Evolutionary conservation across 2,113 vertebrate genomes (phyloP).

Genomic region (Scophthalmus maximus): DNA sequence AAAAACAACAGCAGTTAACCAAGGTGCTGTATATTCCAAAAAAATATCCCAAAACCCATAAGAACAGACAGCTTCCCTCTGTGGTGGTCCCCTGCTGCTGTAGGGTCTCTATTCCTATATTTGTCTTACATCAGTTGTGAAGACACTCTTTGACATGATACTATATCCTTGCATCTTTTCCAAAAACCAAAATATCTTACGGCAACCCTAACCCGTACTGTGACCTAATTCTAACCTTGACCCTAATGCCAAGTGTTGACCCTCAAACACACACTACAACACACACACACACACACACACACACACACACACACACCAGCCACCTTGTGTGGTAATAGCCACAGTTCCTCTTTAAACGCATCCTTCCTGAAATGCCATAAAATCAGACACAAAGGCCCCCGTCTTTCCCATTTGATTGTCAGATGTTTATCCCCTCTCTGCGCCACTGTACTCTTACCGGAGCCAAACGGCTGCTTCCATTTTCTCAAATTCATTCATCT

Average conservation of each 20-base stretch:
- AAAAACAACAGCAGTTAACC: no score
- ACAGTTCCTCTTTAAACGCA: conserved; percentile 58
- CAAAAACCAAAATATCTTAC: not conserved
- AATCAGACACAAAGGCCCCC: conserved; percentile 56
- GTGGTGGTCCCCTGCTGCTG: no score
- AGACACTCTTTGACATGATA: no score
- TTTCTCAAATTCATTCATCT: conserved; percentile 74
- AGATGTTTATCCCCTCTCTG: conserved; percentile 56
- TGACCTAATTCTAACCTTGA: not conserved
- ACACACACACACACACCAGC: not conserved
- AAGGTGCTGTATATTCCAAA: no score
- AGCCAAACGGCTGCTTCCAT: conserved; percentile 63
- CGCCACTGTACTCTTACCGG: conserved; percentile 39
- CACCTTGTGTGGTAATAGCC: conserved; percentile 14
- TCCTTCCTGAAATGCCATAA: conserved; percentile 66
- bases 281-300: not conserved
- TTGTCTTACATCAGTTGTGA: no score
- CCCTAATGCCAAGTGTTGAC: not conserved
- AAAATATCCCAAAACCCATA: no score
- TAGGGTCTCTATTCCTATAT: no score
- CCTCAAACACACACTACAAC: not conserved
- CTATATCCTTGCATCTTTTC: no score
- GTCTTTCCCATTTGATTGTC: conserved; percentile 53
- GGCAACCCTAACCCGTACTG: not conserved
- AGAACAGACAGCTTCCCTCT: no score